These are phyloP conservation scores for Chiloscyllium plagiosum DNA, from an alignment of 2,113 vertebrate species.

Conservation along the genomic window DNA sequence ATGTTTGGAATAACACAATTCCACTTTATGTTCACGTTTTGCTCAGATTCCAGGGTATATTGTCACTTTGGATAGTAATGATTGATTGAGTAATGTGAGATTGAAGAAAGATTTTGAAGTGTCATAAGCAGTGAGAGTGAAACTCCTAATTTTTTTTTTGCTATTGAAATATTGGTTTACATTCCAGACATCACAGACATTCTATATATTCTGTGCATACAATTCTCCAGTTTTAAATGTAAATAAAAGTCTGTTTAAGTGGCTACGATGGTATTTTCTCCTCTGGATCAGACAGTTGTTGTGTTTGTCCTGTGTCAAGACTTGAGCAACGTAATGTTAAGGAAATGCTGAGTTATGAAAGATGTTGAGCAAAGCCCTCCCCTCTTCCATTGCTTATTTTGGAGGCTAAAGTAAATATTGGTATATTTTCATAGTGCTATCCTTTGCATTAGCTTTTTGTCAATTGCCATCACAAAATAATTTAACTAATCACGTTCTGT, in stretches of 20 bases:
- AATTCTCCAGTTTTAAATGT: neutral
- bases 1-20: neutral
- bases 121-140: neutral
- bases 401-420: neutral
- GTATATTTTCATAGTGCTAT: neutral
- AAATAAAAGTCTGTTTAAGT: neutral
- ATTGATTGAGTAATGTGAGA: neutral
- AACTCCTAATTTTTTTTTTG: neutral
- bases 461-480: neutral
- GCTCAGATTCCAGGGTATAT: neutral
- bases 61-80: neutral
- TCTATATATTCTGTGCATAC: neutral
- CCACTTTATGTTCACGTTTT: neutral
- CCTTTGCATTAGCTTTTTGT: neutral
- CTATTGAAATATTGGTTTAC: neutral
- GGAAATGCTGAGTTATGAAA: neutral
- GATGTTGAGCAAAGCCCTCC: neutral
- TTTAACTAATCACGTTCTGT: neutral
- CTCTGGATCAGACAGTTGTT: neutral
- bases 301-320: neutral
- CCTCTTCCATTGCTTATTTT: neutral
- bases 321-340: neutral
- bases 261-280: neutral
- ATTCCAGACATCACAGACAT: neutral
- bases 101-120: neutral